phyloP scores from a whole-genome alignment of 2,888 invertebrate genomes.

The Auanema sp. region DNA sequence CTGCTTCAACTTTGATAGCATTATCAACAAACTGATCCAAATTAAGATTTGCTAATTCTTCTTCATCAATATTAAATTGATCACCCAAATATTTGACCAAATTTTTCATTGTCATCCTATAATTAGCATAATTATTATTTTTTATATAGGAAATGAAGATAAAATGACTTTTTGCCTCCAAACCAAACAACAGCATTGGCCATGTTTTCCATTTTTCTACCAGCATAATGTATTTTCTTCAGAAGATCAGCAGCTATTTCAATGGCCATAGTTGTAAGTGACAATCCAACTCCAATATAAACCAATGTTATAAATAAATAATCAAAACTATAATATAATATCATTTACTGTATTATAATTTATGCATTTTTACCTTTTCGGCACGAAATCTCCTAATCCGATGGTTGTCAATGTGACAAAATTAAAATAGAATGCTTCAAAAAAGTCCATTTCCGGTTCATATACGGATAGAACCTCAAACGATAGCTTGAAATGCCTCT shows the following conservation, averaged over 20 bases:
- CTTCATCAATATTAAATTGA: conserved; percentile 59
- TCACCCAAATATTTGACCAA: conserved; percentile 60
- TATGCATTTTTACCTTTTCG: conserved; percentile 38
- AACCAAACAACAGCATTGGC: conserved; percentile 61
- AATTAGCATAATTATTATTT: conserved; percentile 9
- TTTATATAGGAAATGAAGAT: background rate
- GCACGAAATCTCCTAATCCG: conserved; percentile 58
- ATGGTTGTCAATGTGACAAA: conserved; percentile 61
- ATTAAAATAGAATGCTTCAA: conserved; percentile 61
- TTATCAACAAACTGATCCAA: conserved; percentile 58
- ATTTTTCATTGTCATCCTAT: conserved; percentile 58
- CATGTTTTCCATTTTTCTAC: conserved; percentile 61
- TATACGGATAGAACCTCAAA: conserved; percentile 42
- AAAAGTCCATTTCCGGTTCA: conserved; percentile 61
- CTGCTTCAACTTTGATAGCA: conserved; percentile 58
- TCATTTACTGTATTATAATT: background rate
- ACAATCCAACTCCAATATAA: conserved; percentile 61
- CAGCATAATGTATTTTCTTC: conserved; percentile 60
- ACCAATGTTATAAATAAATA: conserved; percentile 59
- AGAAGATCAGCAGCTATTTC: conserved; percentile 61
- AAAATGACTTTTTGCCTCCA: conserved; percentile 56
- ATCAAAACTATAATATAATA: too few species aligned
- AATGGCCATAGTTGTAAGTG: conserved; percentile 62
- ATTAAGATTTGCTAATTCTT: conserved; percentile 49
- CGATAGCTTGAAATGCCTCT: too few species aligned